Evolutionary conservation across 2,888 invertebrate species (phyloP).

Genomic region (Mesorhabditis belari): DNA sequence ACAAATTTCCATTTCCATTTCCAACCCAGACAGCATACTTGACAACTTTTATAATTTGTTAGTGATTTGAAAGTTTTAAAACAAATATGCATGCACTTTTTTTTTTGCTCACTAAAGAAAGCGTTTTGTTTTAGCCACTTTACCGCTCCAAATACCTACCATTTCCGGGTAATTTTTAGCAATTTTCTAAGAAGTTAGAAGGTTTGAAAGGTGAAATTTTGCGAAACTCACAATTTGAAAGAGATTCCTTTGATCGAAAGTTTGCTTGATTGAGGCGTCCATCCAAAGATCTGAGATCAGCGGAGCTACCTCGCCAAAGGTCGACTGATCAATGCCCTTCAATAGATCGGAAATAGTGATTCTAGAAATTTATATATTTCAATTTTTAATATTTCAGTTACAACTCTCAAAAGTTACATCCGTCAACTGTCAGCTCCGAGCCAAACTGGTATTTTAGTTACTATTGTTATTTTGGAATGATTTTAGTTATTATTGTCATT

Average conservation of each 20-base stretch:
- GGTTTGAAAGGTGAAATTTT: not conserved
- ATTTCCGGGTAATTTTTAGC: too few relatives aligned
- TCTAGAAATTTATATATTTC: conserved; percentile 9
- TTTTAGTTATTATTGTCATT: conserved; percentile 27
- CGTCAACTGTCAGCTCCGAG: too few relatives aligned
- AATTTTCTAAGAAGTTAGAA: too few relatives aligned
- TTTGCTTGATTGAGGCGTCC: conserved; percentile 79
- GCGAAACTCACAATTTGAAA: conserved; percentile 79
- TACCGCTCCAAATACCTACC: too few relatives aligned
- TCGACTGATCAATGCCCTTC: conserved; percentile 66
- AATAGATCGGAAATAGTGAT: conserved; percentile 37
- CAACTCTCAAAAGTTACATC: not conserved
- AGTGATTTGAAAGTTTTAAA: too few relatives aligned
- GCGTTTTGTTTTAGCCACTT: too few relatives aligned
- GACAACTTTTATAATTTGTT: too few relatives aligned
- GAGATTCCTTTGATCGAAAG: conserved; percentile 86
- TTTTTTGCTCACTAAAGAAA: not conserved
- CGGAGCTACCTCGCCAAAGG: conserved; percentile 78
- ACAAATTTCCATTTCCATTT: too few relatives aligned
- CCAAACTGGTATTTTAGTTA: too few relatives aligned
- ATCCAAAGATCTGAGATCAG: conserved; percentile 79
- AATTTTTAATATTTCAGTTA: not conserved
- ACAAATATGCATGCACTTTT: too few relatives aligned
- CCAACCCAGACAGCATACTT: too few relatives aligned
- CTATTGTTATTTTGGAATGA: not conserved